Evolutionary conservation across 2,888 invertebrate species (phyloP), one percentile per base, ranked within the genome.

Genomic region (Drosophila monieri): DNA sequence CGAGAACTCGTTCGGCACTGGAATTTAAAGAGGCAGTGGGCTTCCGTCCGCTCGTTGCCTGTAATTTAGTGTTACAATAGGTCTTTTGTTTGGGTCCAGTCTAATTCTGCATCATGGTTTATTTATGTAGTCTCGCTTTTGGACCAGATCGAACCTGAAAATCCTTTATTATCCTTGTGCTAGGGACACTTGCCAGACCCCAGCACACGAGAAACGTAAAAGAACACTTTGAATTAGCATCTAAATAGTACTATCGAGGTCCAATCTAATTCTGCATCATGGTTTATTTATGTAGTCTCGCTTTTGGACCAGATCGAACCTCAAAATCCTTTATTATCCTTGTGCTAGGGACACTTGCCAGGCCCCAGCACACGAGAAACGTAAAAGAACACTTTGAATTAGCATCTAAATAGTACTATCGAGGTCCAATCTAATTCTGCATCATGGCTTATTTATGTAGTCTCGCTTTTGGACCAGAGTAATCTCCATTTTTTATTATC

Each of bases 161-260:
- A 23, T 69, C 88, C 84, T 85, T 79, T 89, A 89, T 88, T 89
- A 90, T 90, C 90, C 90, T 90, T 88, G 89, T 88, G 77, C 80
- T 80, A 78, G 72, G 73, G 70, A 6, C 54, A 67, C 1, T 6
- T n/a, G 9, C 41, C 32, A 62, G 67, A 66, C 76, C 74, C 74
- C 71, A 75, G 76, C 75, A 89, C 89, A 88, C 59, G 88, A 88
- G 89, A 90, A 90, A 90, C 88, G 89, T 89, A 88, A 61, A 88
- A 78, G 86, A 69, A 89, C 86, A 89, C 9, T n/a, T 6, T n/a
- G 8, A n/a, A 18, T 35, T 35, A 35, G 6, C n/a, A 41, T 37
- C 0, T 27, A 23, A 15, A 23, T n/a, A 51, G 9, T n/a, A n/a
- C n/a, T n/a, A n/a, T n/a, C n/a, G n/a, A 10, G 12, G 60, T 60